Evolutionary conservation across 1,140 invertebrate genomes (phyloP).

Genomic region (Rhyzopertha dominica): DNA sequence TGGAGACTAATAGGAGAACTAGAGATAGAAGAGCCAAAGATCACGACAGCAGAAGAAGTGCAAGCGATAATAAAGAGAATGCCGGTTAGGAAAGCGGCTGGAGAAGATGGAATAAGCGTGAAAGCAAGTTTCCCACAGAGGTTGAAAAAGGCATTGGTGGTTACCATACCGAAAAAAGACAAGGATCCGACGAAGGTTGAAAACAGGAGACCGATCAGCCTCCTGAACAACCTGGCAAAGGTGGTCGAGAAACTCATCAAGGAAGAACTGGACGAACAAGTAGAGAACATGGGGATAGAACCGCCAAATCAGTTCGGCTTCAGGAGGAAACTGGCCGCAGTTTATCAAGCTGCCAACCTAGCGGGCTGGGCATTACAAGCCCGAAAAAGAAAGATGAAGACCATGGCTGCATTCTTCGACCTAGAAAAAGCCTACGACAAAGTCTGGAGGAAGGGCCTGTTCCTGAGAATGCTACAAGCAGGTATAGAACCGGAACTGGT

Average conservation of each 20-base stretch:
- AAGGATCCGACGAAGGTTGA: slow-evolving; percentile 2
- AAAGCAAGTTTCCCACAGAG: slow-evolving; percentile 1
- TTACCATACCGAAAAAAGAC: slow-evolving; percentile 2
- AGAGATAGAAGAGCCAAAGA: background rate
- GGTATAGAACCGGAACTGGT: too few relatives aligned
- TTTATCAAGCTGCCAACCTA: too few relatives aligned
- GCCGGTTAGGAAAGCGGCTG: too few relatives aligned
- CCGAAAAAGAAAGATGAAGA: too few relatives aligned
- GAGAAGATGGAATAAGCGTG: background rate
- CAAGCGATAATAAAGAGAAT: background rate
- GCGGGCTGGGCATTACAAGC: too few relatives aligned
- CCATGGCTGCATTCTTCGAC: background rate
- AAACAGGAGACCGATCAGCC: slow-evolving; percentile 6
- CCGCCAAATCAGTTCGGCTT: slow-evolving; percentile 2
- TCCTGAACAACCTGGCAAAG: slow-evolving; percentile 1
- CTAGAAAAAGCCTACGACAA: too few relatives aligned
- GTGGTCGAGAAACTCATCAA: background rate
- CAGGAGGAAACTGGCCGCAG: too few relatives aligned
- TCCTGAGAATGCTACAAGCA: too few relatives aligned
- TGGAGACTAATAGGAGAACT: background rate
- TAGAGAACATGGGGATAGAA: background rate
- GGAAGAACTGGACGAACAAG: background rate
- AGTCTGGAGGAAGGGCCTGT: too few relatives aligned
- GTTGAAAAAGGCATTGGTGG: background rate
- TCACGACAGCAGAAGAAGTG: background rate